phyloP scores from a whole-genome alignment of 2,797 vertebrate genomes.

The Phalanger gymnotis region DNA sequence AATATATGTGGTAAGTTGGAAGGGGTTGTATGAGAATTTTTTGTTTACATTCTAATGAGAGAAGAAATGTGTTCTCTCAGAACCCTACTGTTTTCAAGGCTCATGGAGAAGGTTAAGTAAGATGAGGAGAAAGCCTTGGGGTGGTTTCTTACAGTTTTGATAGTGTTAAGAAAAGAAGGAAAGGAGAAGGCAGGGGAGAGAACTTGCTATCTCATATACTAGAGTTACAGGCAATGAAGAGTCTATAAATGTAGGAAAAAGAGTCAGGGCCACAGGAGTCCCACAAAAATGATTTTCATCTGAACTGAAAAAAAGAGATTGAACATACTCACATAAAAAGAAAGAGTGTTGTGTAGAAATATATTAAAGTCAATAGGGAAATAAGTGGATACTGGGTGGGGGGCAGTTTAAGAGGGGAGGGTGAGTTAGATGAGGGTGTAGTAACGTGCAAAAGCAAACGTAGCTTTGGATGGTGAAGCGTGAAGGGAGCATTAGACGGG shows the following conservation, averaged over 20 bases:
- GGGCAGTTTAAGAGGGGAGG: neutral
- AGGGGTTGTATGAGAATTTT: too few relatives aligned
- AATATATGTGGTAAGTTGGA: too few relatives aligned
- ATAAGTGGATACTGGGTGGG: neutral
- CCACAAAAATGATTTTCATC: neutral
- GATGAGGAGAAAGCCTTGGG: too few relatives aligned
- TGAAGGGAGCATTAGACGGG: neutral
- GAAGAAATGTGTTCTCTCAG: too few relatives aligned
- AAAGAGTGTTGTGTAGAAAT: neutral
- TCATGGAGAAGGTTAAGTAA: too few relatives aligned
- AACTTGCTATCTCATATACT: too few relatives aligned
- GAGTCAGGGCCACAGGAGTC: neutral
- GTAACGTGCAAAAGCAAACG: neutral
- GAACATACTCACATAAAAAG: neutral
- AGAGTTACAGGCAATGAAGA: neutral
- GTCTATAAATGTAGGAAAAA: neutral
- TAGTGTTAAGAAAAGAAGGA: too few relatives aligned
- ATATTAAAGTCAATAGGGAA: neutral
- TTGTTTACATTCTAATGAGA: too few relatives aligned
- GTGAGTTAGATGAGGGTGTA: neutral
- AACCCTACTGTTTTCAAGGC: too few relatives aligned
- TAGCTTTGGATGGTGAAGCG: neutral
- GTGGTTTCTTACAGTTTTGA: too few relatives aligned
- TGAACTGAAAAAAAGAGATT: neutral
- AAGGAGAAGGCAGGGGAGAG: too few relatives aligned